phyloP scores from a whole-genome alignment of 2,888 invertebrate species.

The Clunio marinus region DNA sequence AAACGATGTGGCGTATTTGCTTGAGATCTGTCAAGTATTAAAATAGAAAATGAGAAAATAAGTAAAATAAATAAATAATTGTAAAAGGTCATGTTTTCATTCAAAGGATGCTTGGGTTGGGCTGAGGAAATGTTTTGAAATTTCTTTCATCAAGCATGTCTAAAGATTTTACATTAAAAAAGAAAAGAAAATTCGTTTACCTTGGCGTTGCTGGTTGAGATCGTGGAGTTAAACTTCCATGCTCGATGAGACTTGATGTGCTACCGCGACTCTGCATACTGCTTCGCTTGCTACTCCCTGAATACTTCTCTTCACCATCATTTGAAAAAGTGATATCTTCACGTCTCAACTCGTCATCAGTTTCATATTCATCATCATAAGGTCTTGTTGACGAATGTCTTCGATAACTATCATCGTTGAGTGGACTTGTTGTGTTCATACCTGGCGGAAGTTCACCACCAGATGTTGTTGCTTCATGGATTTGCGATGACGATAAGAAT shows the following conservation, averaged over 20 bases:
- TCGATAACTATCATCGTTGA: conserved; percentile 51
- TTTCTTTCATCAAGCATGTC: too few relatives aligned
- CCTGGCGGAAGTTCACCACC: conserved; percentile 40
- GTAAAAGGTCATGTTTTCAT: too few relatives aligned
- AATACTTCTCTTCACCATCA: conserved; percentile 68
- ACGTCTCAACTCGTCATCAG: conserved; percentile 81
- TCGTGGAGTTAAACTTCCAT: conserved; percentile 77
- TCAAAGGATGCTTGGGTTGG: too few relatives aligned
- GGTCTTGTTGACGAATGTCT: conserved; percentile 48
- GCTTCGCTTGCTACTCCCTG: conserved; percentile 81
- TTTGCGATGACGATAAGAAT: conserved; percentile 51
- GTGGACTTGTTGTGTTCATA: conserved; percentile 42
- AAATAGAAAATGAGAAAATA: conserved; percentile 9
- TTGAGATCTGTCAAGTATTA: conserved; percentile 62
- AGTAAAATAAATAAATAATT: conserved; percentile 14
- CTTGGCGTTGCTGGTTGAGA: conserved; percentile 90
- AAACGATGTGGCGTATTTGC: conserved; percentile 92
- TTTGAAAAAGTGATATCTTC: conserved; percentile 81
- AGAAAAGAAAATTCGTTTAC: conserved; percentile 48
- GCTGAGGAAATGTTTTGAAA: too few relatives aligned
- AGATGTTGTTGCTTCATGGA: conserved; percentile 37
- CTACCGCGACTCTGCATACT: conserved; percentile 89
- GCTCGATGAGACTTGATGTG: conserved; percentile 78
- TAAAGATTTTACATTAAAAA: neutral
- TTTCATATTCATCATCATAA: conserved; percentile 78